Evolutionary conservation across 2,888 invertebrate species (phyloP), one percentile per base, ranked within the genome.

Genomic region (Phymatocera aterrima): DNA sequence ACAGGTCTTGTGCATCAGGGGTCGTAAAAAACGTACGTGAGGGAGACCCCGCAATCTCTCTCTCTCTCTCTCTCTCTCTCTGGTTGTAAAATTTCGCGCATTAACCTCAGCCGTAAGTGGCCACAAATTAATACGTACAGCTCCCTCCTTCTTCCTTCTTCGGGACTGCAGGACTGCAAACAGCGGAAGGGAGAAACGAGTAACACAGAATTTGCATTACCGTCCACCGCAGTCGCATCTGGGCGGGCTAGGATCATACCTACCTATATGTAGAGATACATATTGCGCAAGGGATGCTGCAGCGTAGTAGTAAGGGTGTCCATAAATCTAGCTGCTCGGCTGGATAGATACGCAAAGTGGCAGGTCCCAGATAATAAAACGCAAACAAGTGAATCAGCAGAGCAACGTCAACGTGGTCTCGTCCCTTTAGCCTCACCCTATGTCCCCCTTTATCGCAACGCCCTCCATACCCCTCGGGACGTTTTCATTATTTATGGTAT

Each of bases 371-470:
- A 84, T 86, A 86, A 86, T 86, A 86, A 86, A 86, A 86, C 83
- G 84, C 82, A 86, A 85, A 85, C 86, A 84, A 82, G 82, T 83
- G 82, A 82, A 84, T 84, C 84, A 84, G 83, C 84, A 37, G 75
- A 21, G 21, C 77, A 60, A 61, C 54, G 40, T n/a, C 78, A n/a
- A 57, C 57, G 46, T 46, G 64, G 43, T 68, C n/a, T n/a, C 28
- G 48, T 72, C 51, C 72, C 72, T 51, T 51, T 5, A 31, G 31
- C 51, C 51, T 72, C 15, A 37, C 68, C 68, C 72, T 51, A n/a
- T n/a, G 48, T 24, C 12, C 34, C 48, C 48, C 51, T 24, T 40
- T 15, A 28, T 18, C 51, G 28, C 46, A 46, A 68, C 72, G 48
- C 72, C 48, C 72, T 48, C 18, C 48, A 10, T 48, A 31, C 48